Base-by-base conservation (phyloP, 92 coral and sea anemone genomes). In the Epizoanthus ramosus region DNA sequence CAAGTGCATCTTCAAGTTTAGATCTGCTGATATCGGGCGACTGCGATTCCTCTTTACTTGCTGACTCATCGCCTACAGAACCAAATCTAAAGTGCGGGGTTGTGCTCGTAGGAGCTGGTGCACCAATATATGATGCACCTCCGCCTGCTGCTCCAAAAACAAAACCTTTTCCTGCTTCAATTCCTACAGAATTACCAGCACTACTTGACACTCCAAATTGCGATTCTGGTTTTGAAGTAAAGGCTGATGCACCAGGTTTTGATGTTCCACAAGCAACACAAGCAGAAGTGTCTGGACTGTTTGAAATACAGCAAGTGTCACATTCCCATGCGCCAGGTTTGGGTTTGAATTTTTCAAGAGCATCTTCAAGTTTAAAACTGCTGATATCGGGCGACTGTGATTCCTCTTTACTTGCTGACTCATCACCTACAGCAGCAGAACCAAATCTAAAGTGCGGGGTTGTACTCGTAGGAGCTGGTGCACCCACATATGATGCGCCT, bases 241-340 rank as follows among this genome's bases (percentile, higher is more conserved):
- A 1, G n/a, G 71, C 69, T 24, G 73, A 18, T n/a, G 80, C 63
- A n/a, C 92, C 90, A 13, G 90, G 94, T 79, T 88, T 91, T 33
- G 74, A 66, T 5, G 90, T 6, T 57, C 84, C 88, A 68, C 93
- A 90, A 1, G 96, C 96, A 53, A 25, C 88, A 83, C 96, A 92
- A 13, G 33, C 43, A 0, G 82, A 59, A 1, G 57, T 31, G 16
- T 59, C 83, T 8, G 81, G 59, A 22, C 45, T 67, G 74, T 87
- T 92, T n/a, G 39, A 43, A 21, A 91, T 39, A 43, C 79, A 60
- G 60, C 94, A 91, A 3, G 81, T 59, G 28, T 85, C 88, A 68
- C 92, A 91, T 14, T 88, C 88, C 94, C 94, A 91, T 6, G 88
- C 74, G 39, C 95, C 91, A 63, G 73, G 59, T 9, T 85, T 57